Conservation (phyloP, 1,140 invertebrate genomes). For the Pseudomyrmex concolor region DNA sequence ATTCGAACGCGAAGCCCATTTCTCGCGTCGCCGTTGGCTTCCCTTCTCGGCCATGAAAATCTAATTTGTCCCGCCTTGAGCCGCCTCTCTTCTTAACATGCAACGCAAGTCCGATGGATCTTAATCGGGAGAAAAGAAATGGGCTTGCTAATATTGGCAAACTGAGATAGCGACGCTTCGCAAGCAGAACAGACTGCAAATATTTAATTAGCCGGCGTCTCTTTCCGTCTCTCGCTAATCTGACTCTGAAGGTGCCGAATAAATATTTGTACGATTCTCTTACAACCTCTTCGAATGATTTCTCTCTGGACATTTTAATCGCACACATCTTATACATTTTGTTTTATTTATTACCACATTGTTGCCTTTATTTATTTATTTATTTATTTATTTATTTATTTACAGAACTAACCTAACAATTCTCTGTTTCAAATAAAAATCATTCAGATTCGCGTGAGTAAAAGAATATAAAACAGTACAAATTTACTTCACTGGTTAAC, state of each 20-base stretch:
- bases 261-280: background rate
- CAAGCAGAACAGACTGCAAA: background rate
- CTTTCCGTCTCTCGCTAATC: background rate
- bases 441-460: background rate
- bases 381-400: no score
- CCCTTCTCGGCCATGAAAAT: conserved; percentile 28
- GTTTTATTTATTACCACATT: no score
- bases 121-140: conserved; percentile 40
- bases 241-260: background rate
- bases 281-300: no score
- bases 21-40: conserved; percentile 26
- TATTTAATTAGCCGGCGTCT: conserved; percentile 7
- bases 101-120: background rate
- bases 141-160: background rate
- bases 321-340: no score
- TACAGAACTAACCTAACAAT: background rate
- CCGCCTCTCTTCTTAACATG: conserved; percentile 4
- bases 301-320: no score
- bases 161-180: background rate
- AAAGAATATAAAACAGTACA: background rate
- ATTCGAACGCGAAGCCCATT: conserved; percentile 33
- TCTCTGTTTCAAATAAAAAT: background rate
- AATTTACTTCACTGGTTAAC: conserved; percentile 15
- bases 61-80: conserved; percentile 37
- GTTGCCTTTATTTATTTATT: no score